A percentile compares a stretch with the other conserved stretches of the same genome.
These are phyloP conservation scores for Pituophis catenifer DNA, from an alignment of 2,113 vertebrate genomes.

Conservation along the genomic window DNA sequence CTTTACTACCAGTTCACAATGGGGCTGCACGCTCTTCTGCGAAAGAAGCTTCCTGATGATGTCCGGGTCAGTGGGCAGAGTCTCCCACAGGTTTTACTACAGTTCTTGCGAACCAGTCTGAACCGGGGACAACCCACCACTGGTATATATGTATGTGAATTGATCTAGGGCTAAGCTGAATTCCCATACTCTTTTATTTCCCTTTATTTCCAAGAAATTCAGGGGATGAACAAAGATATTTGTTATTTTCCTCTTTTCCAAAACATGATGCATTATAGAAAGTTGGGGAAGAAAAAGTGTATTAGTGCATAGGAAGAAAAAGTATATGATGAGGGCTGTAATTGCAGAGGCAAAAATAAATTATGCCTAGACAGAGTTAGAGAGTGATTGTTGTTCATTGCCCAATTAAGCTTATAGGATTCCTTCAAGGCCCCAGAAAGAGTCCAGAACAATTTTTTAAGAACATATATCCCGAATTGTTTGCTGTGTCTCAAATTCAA, in stretches of 20 bases:
- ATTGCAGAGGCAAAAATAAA: neutral
- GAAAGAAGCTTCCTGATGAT: no score
- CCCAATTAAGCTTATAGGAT: neutral
- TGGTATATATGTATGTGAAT: neutral
- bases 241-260: neutral
- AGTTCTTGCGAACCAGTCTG: no score
- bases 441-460: neutral
- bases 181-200: neutral
- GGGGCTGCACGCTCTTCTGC: no score
- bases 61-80: no score
- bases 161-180: neutral
- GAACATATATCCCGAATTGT: neutral
- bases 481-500: neutral
- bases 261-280: neutral
- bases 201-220: neutral
- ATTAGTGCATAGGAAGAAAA: neutral
- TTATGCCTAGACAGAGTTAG: neutral
- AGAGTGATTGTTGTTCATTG: neutral
- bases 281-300: neutral
- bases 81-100: no score
- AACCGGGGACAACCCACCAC: no score
- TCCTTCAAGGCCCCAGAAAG: neutral
- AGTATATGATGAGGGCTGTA: neutral
- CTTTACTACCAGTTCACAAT: no score
- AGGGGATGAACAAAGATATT: neutral